Base-by-base conservation (phyloP, 2,113 vertebrate species). In the Callorhinus ursinus region DNA sequence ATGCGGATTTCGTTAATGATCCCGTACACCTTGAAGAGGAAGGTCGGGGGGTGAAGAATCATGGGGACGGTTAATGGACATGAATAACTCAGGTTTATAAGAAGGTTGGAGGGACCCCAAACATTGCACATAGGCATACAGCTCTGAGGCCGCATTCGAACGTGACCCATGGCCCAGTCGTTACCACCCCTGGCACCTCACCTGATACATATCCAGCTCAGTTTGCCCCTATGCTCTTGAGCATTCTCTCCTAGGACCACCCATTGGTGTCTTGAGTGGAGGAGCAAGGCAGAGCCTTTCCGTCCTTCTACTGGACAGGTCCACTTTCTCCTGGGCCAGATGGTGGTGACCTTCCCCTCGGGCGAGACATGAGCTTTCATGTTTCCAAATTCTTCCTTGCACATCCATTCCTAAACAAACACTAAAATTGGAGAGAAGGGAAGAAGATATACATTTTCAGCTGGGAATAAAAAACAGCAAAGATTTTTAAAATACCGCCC, bases 381-480 rank as follows among this genome's bases (percentile, higher is more conserved):
- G 55, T 51, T 61, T 92, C 91, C 39, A 53, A 53, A 61, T n/a
- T 42, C 72, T 86, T 46, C 57, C 74, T 72, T n/a, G 42, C 4
- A 19, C 18, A 9, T 79, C 13, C 4, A 1, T 69, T 31, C 33
- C 46, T 57, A 57, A 53, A 31, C 67, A 76, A 26, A 87, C 28
- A 71, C n/a, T 61, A 24, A 83, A 10, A 42, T 22, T 33, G 33
- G 36, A 21, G 53, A 71, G 18, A 46, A 71, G n/a, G 74, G 82
- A 91, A 88, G 19, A 80, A 93, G 31, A 28, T 28, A n/a, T 1
- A 55, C n/a, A 36, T 79, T 93, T 96, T 86, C 82, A 71, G 4
- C 5, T 67, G 53, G 59, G 33, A 93, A 39, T 82, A 2, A 94
- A 83, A 95, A 91, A 39, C 11, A 90, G 21, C 42, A 61, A 59